These are phyloP conservation scores for Cyprinodon tularosa DNA, from an alignment of 2,113 vertebrate genomes.

Conservation along the genomic window DNA sequence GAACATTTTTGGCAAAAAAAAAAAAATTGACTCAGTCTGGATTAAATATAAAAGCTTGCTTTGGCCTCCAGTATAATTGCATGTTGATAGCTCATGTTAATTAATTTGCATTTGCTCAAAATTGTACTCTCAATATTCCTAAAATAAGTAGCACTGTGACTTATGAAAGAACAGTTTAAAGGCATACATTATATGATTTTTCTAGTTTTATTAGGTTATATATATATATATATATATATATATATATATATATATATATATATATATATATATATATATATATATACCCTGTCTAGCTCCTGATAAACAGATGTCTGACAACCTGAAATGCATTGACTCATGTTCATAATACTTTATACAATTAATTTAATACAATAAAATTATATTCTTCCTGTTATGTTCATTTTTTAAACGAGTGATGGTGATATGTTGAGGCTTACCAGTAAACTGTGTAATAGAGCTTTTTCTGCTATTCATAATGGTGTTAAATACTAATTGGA, in stretches of 20 bases:
- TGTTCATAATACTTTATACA: neutral
- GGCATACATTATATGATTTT: neutral
- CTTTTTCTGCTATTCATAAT: neutral
- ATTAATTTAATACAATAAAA: neutral
- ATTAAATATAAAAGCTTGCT: slow-evolving; percentile 51
- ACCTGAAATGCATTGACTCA: neutral
- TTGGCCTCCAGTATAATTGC: slow-evolving; percentile 40
- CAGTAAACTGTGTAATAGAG: neutral
- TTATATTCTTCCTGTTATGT: neutral
- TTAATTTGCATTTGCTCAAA: slow-evolving; percentile 42
- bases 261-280: neutral
- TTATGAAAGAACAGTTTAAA: slow-evolving; percentile 10
- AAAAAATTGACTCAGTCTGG: neutral
- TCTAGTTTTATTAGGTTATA: neutral
- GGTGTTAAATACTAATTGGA: neutral
- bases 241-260: slow-evolving; percentile 3
- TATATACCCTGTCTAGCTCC: neutral
- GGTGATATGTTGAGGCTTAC: neutral
- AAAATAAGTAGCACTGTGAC: slow-evolving; percentile 19
- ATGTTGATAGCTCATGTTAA: slow-evolving; percentile 41
- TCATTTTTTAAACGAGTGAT: neutral
- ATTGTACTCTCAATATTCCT: slow-evolving; percentile 31
- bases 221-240: neutral
- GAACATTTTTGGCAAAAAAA: neutral
- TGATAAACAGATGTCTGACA: neutral